Evolutionary conservation across 2,113 vertebrate species (phyloP).

Genomic region (Rhea americana): DNA sequence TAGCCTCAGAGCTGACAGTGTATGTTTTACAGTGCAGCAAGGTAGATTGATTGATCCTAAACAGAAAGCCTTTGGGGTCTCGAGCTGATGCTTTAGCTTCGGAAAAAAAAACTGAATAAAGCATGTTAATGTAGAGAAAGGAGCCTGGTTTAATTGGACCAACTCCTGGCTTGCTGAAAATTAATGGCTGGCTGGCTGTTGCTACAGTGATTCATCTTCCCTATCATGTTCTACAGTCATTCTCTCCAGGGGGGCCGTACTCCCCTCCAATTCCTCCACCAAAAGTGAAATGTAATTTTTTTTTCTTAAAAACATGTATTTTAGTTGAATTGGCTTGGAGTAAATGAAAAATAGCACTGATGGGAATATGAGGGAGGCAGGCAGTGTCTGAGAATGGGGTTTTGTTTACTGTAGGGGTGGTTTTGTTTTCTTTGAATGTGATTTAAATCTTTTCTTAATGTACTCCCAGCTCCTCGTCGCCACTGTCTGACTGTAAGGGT

Average conservation of each 20-base stretch:
- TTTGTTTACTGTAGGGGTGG: slow-evolving; percentile 22
- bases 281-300: slow-evolving; percentile 41
- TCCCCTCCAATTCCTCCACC: slow-evolving; percentile 66
- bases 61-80: slow-evolving; percentile 67
- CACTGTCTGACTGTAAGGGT: background rate
- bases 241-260: slow-evolving; percentile 66
- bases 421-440: slow-evolving; percentile 53
- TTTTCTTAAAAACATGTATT: slow-evolving; percentile 54
- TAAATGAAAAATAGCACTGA: slow-evolving; percentile 59
- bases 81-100: slow-evolving; percentile 44
- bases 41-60: slow-evolving; percentile 73
- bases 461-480: slow-evolving; percentile 8
- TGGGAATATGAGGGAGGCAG: slow-evolving; percentile 39
- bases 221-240: slow-evolving; percentile 58
- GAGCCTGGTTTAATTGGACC: slow-evolving; percentile 66
- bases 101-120: slow-evolving; percentile 44
- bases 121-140: slow-evolving; percentile 66
- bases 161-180: slow-evolving; percentile 68
- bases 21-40: slow-evolving; percentile 65
- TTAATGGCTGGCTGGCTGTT: slow-evolving; percentile 68
- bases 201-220: slow-evolving; percentile 71
- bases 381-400: slow-evolving; percentile 8
- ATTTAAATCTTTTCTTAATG: slow-evolving; percentile 51
- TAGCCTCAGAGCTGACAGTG: slow-evolving; percentile 48
- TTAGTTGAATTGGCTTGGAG: slow-evolving; percentile 46